Percentiles rank a stretch among this genome's conserved stretches.
Conservation (phyloP, 2,888 invertebrate genomes). For the Stramonita haemastoma region DNA sequence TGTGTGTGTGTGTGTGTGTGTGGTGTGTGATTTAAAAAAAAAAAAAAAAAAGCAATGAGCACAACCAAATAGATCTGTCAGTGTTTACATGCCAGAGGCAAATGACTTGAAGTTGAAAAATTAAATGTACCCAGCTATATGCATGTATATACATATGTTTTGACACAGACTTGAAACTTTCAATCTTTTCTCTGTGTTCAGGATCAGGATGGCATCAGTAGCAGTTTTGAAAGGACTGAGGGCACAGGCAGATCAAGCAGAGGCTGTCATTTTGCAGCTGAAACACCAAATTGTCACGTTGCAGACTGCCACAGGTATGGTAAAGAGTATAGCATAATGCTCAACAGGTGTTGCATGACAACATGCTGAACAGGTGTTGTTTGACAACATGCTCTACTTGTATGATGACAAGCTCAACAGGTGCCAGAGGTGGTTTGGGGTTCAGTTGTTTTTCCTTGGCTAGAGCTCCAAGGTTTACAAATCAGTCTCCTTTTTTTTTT, state of each 20-base stretch:
- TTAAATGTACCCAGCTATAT: neutral
- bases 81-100: neutral
- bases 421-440: neutral
- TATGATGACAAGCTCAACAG: neutral
- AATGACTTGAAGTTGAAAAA: neutral
- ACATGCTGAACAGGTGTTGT: neutral
- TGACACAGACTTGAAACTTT: neutral
- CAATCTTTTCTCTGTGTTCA: neutral
- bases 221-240: slow-evolving; percentile 71
- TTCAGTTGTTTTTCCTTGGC: neutral
- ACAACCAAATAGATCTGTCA: neutral
- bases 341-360: neutral
- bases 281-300: slow-evolving; percentile 66
- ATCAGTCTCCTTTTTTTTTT: no score
- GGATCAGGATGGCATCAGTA: slow-evolving; percentile 65
- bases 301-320: slow-evolving; percentile 66
- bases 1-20: no score
- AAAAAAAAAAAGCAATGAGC: no score
- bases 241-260: slow-evolving; percentile 75
- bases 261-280: slow-evolving; percentile 72
- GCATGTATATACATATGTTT: neutral
- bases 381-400: neutral
- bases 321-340: neutral
- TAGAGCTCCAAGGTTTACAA: neutral
- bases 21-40: no score